phyloP scores from a whole-genome alignment of 1,140 invertebrate species.

The Drosophila sturtevanti region DNA sequence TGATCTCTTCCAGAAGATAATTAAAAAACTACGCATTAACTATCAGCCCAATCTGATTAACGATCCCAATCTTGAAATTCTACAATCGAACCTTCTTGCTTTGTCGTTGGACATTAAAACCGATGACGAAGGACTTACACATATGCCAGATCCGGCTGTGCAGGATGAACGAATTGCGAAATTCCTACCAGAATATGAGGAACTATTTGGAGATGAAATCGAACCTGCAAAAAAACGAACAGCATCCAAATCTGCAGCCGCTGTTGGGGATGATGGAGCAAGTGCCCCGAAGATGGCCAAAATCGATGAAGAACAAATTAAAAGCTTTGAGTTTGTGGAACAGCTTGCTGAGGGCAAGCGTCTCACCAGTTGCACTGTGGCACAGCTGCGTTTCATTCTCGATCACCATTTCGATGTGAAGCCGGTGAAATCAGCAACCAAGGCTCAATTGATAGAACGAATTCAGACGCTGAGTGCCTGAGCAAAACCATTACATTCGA shows the following conservation, averaged over 20 bases:
- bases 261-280: conserved; percentile 8
- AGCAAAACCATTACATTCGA: not conserved
- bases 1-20: conserved; percentile 67
- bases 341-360: conserved; percentile 37
- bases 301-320: conserved; percentile 40
- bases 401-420: conserved; percentile 46
- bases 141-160: conserved; percentile 56
- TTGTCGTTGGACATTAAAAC: conserved; percentile 66
- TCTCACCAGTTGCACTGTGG: conserved; percentile 47
- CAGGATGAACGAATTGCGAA: conserved; percentile 71
- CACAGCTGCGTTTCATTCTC: conserved; percentile 55
- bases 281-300: conserved; percentile 63
- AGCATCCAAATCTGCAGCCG: conserved; percentile 17
- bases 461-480: conserved; percentile 34
- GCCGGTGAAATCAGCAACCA: conserved; percentile 23
- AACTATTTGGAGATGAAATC: conserved; percentile 55
- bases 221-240: conserved; percentile 55
- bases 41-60: conserved; percentile 71
- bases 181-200: conserved; percentile 51
- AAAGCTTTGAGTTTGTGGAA: conserved; percentile 44
- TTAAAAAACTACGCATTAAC: conserved; percentile 68
- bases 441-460: conserved; percentile 46
- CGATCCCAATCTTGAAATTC: conserved; percentile 65
- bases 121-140: conserved; percentile 43
- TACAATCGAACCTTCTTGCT: conserved; percentile 69